Evolutionary conservation across 2,797 vertebrate species (phyloP).

Genomic region (Peromyscus nudipes): DNA sequence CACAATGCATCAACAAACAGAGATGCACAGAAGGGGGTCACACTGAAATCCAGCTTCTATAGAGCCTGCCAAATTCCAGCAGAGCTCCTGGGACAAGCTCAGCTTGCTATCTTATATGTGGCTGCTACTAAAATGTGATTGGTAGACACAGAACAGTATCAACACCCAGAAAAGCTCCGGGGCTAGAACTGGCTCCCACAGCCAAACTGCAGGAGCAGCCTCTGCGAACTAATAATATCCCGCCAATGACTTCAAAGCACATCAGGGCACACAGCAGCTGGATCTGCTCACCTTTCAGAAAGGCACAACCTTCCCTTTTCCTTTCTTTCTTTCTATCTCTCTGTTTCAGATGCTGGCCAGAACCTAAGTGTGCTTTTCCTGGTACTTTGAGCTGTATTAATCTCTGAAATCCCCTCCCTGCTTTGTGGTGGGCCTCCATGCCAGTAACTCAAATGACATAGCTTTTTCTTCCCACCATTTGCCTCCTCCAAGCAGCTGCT

Average conservation of each 20-base stretch:
- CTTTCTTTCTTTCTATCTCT: neutral
- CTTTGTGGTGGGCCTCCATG: neutral
- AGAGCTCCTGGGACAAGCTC: neutral
- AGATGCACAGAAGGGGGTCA: neutral
- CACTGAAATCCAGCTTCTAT: neutral
- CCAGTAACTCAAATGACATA: neutral
- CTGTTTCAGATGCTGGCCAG: neutral
- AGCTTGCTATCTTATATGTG: neutral
- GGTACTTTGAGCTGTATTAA: neutral
- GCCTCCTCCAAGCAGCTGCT: neutral
- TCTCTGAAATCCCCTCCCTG: too few relatives aligned
- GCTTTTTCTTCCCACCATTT: neutral
- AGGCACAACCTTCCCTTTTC: neutral
- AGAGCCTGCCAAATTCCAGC: neutral
- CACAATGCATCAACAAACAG: too few relatives aligned
- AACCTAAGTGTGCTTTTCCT: neutral
- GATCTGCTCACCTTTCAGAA: neutral
- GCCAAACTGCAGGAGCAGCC: neutral
- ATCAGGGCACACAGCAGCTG: neutral
- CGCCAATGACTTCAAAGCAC: neutral
- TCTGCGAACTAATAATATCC: neutral
- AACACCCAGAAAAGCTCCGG: neutral
- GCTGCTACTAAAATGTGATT: too few relatives aligned
- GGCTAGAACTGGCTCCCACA: neutral
- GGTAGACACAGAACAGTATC: neutral